Evolutionary conservation across 1,140 invertebrate genomes (phyloP), one percentile per base, ranked within the genome.

Genomic region (Oncopeltus fasciatus): DNA sequence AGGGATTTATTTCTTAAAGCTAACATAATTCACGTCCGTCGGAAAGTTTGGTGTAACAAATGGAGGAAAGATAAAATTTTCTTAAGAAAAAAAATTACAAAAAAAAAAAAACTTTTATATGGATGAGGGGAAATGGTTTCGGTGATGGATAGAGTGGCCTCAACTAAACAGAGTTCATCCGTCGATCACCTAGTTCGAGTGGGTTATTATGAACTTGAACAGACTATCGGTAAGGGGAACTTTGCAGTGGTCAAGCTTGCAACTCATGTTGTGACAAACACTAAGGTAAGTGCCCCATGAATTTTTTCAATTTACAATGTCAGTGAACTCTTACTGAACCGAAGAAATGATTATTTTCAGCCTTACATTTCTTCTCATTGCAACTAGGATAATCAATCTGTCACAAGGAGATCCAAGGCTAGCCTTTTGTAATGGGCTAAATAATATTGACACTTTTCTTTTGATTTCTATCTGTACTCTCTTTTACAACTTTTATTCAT

Each of bases 191-290:
- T 90, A 61, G 89, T 95, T 70, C 83, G 91, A 69, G 90, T 98
- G 69, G 95, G 95, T 69, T 95, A 95, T 81, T 98, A 98, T 74
- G 91, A 96, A 75, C 86, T 98, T 70, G 91, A 94, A 72, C 83
- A 87, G 71, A 98, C 93, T 63, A 97, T 98, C 71, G 91, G 95
- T 69, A 98, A 97, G 77, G 95, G 95, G 63, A 98, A 98, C 80
- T 98, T 98, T 80, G 94, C 95, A 63, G 90, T 98, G 70, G 95
- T 99, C 66, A 98, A 98, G 81, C 82, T 96, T 76, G 95, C 93
- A 69, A 87, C 88, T 74, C 95, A 99, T 80, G 84, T 92, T 74
- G 90, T 98, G 74, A 98, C 95, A 64, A 95, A 96, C 83, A 92
- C 92, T 71, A 93, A 98, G 90, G 94, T 97, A 81, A 78, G 76